Base-by-base conservation (phyloP, 2,113 vertebrate species). In the Mixornis gularis region DNA sequence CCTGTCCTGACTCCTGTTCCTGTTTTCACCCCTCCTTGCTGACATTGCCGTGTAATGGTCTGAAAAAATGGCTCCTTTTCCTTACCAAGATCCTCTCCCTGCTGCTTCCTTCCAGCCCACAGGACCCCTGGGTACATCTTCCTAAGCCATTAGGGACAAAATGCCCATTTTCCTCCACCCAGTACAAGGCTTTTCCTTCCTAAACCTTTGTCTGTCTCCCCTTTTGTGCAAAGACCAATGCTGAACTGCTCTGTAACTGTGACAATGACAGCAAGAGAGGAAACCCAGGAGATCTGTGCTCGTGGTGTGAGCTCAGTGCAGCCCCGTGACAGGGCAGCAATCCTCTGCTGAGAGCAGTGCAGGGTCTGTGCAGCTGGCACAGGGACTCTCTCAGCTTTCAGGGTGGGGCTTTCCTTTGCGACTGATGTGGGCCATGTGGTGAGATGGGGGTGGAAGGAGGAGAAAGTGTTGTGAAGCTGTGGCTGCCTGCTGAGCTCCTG, bases 1-100 rank as follows among this genome's bases (percentile, higher is more conserved):
- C 36, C 34, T 79, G 27, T 56, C 72, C 32, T 43, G 56, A 40
- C 26, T 64, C 11, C 43, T 51, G 20, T 64, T 84, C 14, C 21
- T 64, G 15, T 62, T 79, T 68, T 43, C n/a, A 89, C 14, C 65
- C 32, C 13, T 89, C 43, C n/a, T 93, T 85, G 38, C 51, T 95
- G 34, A 55, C 2, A 0, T 29, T 84, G 58, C 10, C 1, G 5
- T 79, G 20, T 3, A 12, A 88, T 32, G 25, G 27, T 79, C 52
- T 84, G 51, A 79, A 26, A 26, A 68, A 91, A 32, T 22, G 25
- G 8, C 46, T 87, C 43, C 29, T 85, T 58, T 87, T 38, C 70
- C 68, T 80, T 72, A 44, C 38, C 64, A 10, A 72, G 52, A 24
- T 63, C 36, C 13, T 56, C 12, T 93, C 51, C n/a, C 17, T 48